Base-by-base conservation (phyloP, 1,140 invertebrate genomes). In the Popillia japonica region DNA sequence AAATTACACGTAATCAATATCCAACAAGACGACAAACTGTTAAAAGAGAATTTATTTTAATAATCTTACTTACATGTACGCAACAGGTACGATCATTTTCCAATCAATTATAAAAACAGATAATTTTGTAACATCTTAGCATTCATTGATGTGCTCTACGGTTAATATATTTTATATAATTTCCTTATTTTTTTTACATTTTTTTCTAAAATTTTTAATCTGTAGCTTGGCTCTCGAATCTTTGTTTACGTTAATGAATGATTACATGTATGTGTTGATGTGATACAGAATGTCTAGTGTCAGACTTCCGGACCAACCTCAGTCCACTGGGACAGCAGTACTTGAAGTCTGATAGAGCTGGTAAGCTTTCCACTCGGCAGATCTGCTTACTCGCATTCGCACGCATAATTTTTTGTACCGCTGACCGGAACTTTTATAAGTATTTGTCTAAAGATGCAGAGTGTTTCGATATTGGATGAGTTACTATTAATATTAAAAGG, bases 341-440 rank as follows among this genome's bases (percentile, higher is more conserved):
- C 91, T 91, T 94, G 87, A 93, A 93, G 90, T 91, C 91, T 87
- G 92, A 94, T 88, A 90, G 90, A 87, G 92, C 93, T 90, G 93
- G 93, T 94, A 94, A 94, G 92, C 85, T 76, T 76, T 48, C 23
- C 75, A 48, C 41, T 76, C 75, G 75, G 75, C 44, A 44, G 75
- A 76, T 55, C 44, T 74, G 75, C 75, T 76, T 44, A 27, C 44
- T 76, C 44, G 41, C 44, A 48, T 76, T 27, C 72, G 72, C 42
- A 76, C 75, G 44, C 44, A n/a, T 68, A 34, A 68, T 23, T 27
- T 64, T 68, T 74, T 22, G n/a, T 74, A 41, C 75, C 75, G 75
- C 75, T 42, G 75, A 76, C 75, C 75, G 75, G 75, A 41, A 55
- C 41, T 59, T 41, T 74, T 74, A 74, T 40, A 22, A 74, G 17